Conservation (phyloP, 2,888 invertebrate species). For the Drosophila mimica region DNA sequence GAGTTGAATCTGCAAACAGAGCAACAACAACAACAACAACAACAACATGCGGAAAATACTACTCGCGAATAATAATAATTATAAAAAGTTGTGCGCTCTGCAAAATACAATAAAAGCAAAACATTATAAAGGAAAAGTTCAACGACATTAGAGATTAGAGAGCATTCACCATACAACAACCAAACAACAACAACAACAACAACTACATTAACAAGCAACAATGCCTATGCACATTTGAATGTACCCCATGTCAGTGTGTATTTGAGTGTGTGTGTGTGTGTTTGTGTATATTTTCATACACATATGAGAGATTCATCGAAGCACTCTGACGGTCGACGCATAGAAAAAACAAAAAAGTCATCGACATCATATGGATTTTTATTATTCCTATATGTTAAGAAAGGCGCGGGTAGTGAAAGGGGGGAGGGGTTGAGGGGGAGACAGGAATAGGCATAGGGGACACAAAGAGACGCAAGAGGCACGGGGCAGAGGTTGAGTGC, state of each 20-base stretch:
- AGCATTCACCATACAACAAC: slow-evolving; percentile 54
- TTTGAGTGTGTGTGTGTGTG: slow-evolving; percentile 12
- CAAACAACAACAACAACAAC: slow-evolving; percentile 39
- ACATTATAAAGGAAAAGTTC: slow-evolving; percentile 58
- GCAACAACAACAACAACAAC: slow-evolving; percentile 7
- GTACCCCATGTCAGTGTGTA: slow-evolving; percentile 30
- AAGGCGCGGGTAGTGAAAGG: slow-evolving; percentile 23
- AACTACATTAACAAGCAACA: slow-evolving; percentile 23
- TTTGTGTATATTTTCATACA: slow-evolving; percentile 13
- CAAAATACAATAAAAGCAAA: slow-evolving; percentile 33
- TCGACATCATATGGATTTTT: slow-evolving; percentile 77
- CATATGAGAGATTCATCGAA: slow-evolving; percentile 56
- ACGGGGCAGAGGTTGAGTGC: slow-evolving; percentile 37
- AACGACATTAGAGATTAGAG: slow-evolving; percentile 81
- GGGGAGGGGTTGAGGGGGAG: background rate
- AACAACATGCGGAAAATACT: slow-evolving; percentile 59
- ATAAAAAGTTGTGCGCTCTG: slow-evolving; percentile 62
- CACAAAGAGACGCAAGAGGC: background rate
- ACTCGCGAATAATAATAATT: slow-evolving; percentile 36
- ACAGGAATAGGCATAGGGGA: slow-evolving; percentile 32
- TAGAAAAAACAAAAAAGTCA: slow-evolving; percentile 66
- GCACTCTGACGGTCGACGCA: slow-evolving; percentile 42
- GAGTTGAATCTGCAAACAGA: slow-evolving; percentile 56
- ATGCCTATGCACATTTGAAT: slow-evolving; percentile 68
- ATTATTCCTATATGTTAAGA: slow-evolving; percentile 39